phyloP scores from a whole-genome alignment of 2,113 vertebrate genomes.

The Steatornis caripensis region DNA sequence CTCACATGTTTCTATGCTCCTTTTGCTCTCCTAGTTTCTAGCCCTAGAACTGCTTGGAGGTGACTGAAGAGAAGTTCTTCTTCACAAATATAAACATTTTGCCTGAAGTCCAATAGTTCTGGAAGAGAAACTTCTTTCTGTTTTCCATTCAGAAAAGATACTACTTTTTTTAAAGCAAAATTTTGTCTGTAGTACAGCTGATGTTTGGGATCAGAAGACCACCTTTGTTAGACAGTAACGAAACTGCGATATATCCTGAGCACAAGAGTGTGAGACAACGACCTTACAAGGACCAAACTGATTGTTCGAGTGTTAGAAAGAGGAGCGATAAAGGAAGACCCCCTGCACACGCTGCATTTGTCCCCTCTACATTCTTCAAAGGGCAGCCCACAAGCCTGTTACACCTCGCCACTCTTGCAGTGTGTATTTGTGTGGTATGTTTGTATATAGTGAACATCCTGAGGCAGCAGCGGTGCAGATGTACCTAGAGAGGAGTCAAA shows the following conservation, averaged over 20 bases:
- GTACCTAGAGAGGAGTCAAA: fast-evolving
- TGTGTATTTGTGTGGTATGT: neutral
- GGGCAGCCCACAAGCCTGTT: neutral
- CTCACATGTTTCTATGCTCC: neutral
- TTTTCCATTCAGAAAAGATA: neutral
- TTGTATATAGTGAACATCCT: neutral
- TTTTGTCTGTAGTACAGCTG: neutral
- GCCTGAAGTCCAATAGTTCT: neutral
- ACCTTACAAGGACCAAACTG: neutral
- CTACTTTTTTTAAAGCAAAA: neutral
- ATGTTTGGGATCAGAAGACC: neutral
- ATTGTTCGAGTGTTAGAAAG: neutral
- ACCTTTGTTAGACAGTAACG: fast-evolving
- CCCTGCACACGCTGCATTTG: fast-evolving
- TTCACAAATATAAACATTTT: neutral
- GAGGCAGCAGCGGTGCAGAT: neutral
- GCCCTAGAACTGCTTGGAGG: neutral
- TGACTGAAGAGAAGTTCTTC: neutral
- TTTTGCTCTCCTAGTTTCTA: neutral
- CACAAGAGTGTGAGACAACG: fast-evolving
- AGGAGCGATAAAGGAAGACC: neutral
- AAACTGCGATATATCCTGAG: neutral
- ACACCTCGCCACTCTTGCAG: neutral
- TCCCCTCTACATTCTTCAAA: neutral
- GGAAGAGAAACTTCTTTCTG: neutral